Percentiles rank a stretch among this genome's conserved stretches.
These are phyloP conservation scores for Atta colombica DNA, from an alignment of 1,140 invertebrate genomes.

Conservation along the genomic window DNA sequence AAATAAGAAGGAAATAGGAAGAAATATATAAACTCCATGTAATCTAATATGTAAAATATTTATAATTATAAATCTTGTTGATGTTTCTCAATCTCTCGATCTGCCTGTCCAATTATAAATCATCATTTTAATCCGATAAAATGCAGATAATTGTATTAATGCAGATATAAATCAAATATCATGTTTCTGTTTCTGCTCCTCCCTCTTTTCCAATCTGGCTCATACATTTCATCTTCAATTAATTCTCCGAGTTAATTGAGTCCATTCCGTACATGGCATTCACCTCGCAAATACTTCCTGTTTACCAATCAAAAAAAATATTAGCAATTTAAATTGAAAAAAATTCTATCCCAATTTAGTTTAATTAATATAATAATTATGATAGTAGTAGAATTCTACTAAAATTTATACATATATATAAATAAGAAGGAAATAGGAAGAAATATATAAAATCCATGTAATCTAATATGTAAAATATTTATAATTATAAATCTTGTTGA, in stretches of 20 bases:
- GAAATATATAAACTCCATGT: neutral
- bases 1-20: neutral
- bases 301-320: slow-evolving; percentile 18
- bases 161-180: slow-evolving; percentile 7
- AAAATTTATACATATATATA: neutral
- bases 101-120: neutral
- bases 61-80: neutral
- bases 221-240: slow-evolving; percentile 52
- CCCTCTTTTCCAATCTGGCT: neutral
- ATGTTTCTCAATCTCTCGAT: neutral
- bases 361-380: slow-evolving; percentile 6
- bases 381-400: neutral
- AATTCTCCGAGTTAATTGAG: slow-evolving; percentile 62
- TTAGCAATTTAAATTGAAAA: neutral
- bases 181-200: slow-evolving; percentile 4
- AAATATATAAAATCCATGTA: neutral
- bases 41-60: neutral
- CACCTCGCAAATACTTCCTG: slow-evolving; percentile 18
- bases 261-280: slow-evolving; percentile 6
- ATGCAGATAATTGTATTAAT: neutral
- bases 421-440: neutral
- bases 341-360: neutral
- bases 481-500: neutral
- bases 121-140: slow-evolving; percentile 27
- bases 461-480: neutral